phyloP scores from a whole-genome alignment of 2,113 vertebrate species.

The Hypanus sabinus region DNA sequence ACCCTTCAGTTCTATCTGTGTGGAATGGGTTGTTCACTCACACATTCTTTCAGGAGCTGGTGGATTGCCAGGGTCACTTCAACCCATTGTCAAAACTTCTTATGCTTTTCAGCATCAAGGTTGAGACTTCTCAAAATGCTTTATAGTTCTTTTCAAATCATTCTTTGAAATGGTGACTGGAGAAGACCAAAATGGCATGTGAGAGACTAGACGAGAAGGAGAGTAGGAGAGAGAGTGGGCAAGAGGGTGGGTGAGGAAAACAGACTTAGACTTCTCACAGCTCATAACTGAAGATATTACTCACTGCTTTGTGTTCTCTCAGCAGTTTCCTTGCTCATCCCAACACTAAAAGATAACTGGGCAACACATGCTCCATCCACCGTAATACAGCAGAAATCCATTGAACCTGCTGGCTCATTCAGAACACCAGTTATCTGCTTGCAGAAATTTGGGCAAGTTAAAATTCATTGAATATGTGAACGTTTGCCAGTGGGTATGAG shows the following conservation, averaged over 20 bases:
- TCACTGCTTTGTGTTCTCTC: neutral
- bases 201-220: too few relatives aligned
- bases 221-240: too few relatives aligned
- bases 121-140: neutral
- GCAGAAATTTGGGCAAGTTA: neutral
- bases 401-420: neutral
- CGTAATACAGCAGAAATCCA: neutral
- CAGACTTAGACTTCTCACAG: neutral
- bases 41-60: too few relatives aligned
- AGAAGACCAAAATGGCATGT: neutral
- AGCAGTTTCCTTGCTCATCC: neutral
- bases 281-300: neutral
- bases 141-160: neutral
- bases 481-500: neutral
- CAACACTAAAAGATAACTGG: neutral
- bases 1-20: too few relatives aligned
- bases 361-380: neutral
- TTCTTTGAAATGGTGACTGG: neutral
- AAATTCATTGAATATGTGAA: neutral
- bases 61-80: neutral
- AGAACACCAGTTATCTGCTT: neutral
- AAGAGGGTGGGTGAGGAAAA: too few relatives aligned
- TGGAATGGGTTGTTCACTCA: too few relatives aligned
- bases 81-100: neutral
- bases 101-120: neutral